A percentile compares a stretch with the other conserved stretches of the same genome.
phyloP scores from a whole-genome alignment of 2,888 invertebrate genomes.

The Mimas tiliae region DNA sequence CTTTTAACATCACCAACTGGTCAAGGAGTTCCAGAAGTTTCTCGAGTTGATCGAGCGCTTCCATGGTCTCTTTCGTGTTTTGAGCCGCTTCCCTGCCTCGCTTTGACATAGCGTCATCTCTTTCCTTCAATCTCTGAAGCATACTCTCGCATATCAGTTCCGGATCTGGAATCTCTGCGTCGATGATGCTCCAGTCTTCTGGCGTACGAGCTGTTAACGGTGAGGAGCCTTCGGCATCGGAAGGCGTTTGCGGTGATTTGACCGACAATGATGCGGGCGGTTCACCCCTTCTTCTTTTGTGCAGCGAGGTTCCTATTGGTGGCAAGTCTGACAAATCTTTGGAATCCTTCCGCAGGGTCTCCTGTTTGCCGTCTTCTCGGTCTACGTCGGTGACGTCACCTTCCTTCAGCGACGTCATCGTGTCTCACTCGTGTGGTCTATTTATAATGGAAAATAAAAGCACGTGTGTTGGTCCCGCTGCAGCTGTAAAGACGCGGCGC shows the following conservation, averaged over 20 bases:
- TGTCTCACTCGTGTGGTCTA: constrained; percentile 61
- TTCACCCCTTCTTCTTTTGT: constrained; percentile 75
- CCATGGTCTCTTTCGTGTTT: constrained; percentile 84
- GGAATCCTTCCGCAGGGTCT: constrained; percentile 46
- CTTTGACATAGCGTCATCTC: constrained; percentile 75
- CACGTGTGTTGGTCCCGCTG: constrained; percentile 69
- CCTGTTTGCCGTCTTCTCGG: constrained; percentile 43
- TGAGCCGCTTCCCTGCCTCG: constrained; percentile 83
- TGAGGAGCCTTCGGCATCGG: constrained; percentile 75
- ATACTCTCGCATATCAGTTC: constrained; percentile 71
- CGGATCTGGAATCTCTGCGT: constrained; percentile 62
- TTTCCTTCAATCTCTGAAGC: constrained; percentile 69
- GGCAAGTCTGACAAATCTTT: constrained; percentile 69
- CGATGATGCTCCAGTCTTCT: constrained; percentile 65
- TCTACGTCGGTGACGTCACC: constrained; percentile 60
- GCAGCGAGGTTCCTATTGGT: constrained; percentile 73
- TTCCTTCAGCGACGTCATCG: constrained; percentile 72
- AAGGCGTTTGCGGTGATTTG: constrained; percentile 67
- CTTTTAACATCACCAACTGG: constrained; percentile 88
- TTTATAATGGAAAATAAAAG: constrained; percentile 79
- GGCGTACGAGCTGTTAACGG: constrained; percentile 73
- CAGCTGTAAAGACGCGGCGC: constrained; percentile 49
- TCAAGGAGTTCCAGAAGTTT: constrained; percentile 91
- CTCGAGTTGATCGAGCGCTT: constrained; percentile 91
- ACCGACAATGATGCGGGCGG: constrained; percentile 73